Evolutionary conservation across 2,797 vertebrate species (phyloP), one percentile per base, ranked within the genome.

Genomic region (Syngnathus rostellatus): DNA sequence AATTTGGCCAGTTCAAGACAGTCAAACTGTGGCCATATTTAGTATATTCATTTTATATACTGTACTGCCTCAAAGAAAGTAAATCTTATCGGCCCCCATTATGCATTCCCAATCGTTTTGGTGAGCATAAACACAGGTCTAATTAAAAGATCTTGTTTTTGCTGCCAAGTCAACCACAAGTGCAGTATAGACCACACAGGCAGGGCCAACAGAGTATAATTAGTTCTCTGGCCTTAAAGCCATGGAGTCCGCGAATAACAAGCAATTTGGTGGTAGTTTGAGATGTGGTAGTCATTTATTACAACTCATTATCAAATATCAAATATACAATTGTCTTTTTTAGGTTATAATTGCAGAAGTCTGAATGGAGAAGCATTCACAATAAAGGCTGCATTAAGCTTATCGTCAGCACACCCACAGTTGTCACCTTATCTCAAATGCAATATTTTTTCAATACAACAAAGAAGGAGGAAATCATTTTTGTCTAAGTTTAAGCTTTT

Each of bases 111-210:
- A 73, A 85, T 87, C 70, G 77, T 77, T 86, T 82, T 68, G 68
- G 72, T 73, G 65, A 76, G 74, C 63, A 73, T 82, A 82, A 86
- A 87, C 76, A 86, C 65, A 21, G 68, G 72, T 73, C 83, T 86
- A 86, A 88, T 88, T 86, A 89, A 88, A 86, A 87, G 84, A 85
- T 84, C 72, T 78, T 68, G 76, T 50, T 74, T 85, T 83, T 62
- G 68, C 80, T 84, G 83, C 83, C 80, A 84, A 88, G 80, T 85
- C 70, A 81, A 86, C 84, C 81, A 68, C 83, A 82, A 77, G 69
- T 69, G 72, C 78, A 76, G 65, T 39, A 23, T 51, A 63, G 88
- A 88, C 87, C 87, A 88, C 88, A 90, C 87, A 86, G 59, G 79
- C 66, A 62, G 85, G 70, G 71, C 70, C 76, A 75, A 70, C 78